Evolutionary conservation across 2,113 vertebrate genomes (phyloP).

Genomic region (Malurus alboscapulatus): DNA sequence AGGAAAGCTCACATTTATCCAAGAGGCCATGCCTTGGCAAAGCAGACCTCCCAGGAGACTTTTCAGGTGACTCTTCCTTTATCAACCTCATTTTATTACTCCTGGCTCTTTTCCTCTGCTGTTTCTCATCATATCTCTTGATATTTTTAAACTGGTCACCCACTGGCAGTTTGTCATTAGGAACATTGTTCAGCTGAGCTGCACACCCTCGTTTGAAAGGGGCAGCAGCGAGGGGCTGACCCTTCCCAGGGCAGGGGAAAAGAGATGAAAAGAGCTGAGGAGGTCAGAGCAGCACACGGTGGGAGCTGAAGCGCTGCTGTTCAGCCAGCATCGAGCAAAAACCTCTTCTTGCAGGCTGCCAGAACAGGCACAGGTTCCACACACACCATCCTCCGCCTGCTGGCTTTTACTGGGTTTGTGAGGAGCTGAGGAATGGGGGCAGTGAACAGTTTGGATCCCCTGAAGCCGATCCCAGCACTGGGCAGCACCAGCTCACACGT

Average conservation of each 20-base stretch:
- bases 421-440: not conserved
- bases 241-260: not conserved
- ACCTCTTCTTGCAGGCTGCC: not conserved
- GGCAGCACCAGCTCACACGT: fast-evolving
- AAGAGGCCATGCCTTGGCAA: not conserved
- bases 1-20: conserved; percentile 3
- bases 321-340: not conserved
- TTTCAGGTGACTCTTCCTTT: conserved; percentile 37
- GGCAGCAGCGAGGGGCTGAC: not conserved
- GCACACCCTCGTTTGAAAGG: not conserved
- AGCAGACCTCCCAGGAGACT: conserved; percentile 38
- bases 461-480: not conserved
- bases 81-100: not conserved
- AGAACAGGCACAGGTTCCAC: not conserved
- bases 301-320: not conserved
- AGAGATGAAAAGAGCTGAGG: not conserved
- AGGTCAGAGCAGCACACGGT: not conserved
- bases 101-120: not conserved
- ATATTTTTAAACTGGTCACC: conserved; percentile 1
- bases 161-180: not conserved
- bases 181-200: not conserved
- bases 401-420: not conserved
- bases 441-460: not conserved
- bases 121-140: not conserved
- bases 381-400: fast-evolving